Conservation (phyloP, 1,140 invertebrate genomes). For the Orchestia grillus region DNA sequence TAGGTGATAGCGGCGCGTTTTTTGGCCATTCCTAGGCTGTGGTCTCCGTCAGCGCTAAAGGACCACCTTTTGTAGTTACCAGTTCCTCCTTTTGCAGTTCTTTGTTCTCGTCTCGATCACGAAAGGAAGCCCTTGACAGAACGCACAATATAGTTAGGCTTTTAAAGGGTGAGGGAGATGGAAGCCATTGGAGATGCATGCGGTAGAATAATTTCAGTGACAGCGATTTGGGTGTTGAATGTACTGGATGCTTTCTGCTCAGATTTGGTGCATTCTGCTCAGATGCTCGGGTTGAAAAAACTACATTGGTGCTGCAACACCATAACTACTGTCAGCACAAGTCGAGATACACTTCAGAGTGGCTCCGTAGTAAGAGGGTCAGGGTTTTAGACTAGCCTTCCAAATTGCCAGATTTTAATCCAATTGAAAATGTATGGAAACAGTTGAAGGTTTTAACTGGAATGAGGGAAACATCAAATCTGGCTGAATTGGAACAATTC, state of each 20-base stretch:
- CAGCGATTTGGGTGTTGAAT: background rate
- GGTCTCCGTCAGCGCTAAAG: background rate
- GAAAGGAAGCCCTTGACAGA: background rate
- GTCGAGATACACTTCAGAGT: no score
- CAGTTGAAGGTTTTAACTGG: no score
- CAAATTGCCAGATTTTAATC: no score
- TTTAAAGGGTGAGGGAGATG: background rate
- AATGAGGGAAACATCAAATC: no score
- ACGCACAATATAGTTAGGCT: background rate
- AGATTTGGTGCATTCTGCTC: background rate
- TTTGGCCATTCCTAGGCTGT: background rate
- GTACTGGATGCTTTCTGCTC: background rate
- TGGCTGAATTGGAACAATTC: no score
- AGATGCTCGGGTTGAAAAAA: no score
- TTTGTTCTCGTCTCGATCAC: background rate
- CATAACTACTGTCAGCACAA: no score
- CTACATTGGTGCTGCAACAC: no score
- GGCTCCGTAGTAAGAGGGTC: no score
- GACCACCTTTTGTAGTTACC: background rate
- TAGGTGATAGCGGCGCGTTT: background rate
- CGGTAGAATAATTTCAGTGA: background rate
- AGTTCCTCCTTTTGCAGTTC: background rate
- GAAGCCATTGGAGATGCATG: background rate
- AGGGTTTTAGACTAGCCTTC: no score
- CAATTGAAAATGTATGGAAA: no score